These are phyloP conservation scores for Musca vetustissima DNA, from an alignment of 1,140 invertebrate species.

Conservation along the genomic window DNA sequence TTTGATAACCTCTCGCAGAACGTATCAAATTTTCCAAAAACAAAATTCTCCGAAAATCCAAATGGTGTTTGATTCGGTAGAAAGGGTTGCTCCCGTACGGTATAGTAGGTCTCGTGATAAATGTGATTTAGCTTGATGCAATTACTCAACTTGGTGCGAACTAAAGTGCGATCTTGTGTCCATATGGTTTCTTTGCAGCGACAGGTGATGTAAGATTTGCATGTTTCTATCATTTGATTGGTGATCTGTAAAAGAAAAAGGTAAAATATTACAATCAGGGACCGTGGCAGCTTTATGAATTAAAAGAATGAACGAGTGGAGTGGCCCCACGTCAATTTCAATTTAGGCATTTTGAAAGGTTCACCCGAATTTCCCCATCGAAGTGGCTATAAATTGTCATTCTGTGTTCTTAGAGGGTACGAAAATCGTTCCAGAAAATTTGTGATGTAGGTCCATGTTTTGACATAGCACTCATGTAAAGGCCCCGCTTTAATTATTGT, in stretches of 20 bases:
- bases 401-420: no score
- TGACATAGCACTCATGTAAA: no score
- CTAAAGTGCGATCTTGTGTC: slow-evolving; percentile 74
- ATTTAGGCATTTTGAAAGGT: no score
- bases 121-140: slow-evolving; percentile 83
- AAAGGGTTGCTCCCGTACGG: slow-evolving; percentile 74
- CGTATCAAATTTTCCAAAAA: slow-evolving; percentile 94
- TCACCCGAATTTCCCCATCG: no score
- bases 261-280: no score
- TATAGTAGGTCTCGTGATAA: slow-evolving; percentile 75
- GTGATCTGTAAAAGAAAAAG: slow-evolving; percentile 73
- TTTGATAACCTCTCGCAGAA: slow-evolving; percentile 87
- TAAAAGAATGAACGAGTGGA: no score
- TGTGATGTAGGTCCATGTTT: no score
- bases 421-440: no score
- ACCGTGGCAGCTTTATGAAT: no score
- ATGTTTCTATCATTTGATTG: slow-evolving; percentile 96
- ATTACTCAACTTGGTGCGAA: slow-evolving; percentile 79
- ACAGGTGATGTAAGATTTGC: slow-evolving; percentile 88
- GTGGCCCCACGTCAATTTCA: no score
- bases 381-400: no score
- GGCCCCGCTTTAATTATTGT: no score
- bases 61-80: slow-evolving; percentile 77
- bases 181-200: slow-evolving; percentile 85
- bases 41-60: slow-evolving; percentile 93